Percentiles rank a stretch among this genome's conserved stretches.
These are phyloP conservation scores for Lepeophtheirus salmonis DNA, from an alignment of 1,140 invertebrate species.

Conservation along the genomic window DNA sequence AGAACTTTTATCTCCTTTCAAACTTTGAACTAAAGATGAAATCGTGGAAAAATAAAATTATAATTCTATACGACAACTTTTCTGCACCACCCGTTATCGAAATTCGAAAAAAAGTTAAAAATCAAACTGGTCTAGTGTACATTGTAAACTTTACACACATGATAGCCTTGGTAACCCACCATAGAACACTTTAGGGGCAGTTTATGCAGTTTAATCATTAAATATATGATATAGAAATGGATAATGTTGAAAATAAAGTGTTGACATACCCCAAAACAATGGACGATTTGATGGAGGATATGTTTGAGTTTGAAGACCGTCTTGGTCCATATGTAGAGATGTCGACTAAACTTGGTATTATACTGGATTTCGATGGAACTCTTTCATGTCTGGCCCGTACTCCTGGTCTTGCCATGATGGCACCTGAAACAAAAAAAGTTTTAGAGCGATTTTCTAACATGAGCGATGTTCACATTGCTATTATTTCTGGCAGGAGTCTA, in stretches of 20 bases:
- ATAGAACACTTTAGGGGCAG: too few species aligned
- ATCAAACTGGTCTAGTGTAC: too few species aligned
- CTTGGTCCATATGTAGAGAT: slow-evolving; percentile 14
- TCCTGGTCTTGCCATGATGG: slow-evolving; percentile 63
- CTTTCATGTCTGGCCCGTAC: slow-evolving; percentile 54
- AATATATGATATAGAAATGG: too few species aligned
- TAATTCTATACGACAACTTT: too few species aligned
- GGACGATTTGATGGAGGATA: slow-evolving; percentile 33
- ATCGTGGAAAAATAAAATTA: too few species aligned
- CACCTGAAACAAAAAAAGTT: slow-evolving; percentile 61
- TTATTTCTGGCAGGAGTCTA: slow-evolving; percentile 65
- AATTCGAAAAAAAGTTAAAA: too few species aligned
- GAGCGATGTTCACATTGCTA: slow-evolving; percentile 65
- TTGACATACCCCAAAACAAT: slow-evolving; percentile 60
- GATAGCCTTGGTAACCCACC: too few species aligned
- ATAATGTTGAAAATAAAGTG: slow-evolving; percentile 39
- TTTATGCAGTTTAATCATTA: too few species aligned
- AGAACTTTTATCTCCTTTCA: too few species aligned
- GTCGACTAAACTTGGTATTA: slow-evolving; percentile 42
- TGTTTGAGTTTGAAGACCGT: slow-evolving; percentile 4
- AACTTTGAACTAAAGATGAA: too few species aligned
- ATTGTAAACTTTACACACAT: too few species aligned
- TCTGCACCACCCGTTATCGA: too few species aligned
- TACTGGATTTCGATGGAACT: slow-evolving; percentile 75
- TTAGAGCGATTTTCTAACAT: slow-evolving; percentile 62